Percentiles rank a stretch among this genome's conserved stretches.
Conservation (phyloP, 2,888 invertebrate species). For the Mythimna vitellina region DNA sequence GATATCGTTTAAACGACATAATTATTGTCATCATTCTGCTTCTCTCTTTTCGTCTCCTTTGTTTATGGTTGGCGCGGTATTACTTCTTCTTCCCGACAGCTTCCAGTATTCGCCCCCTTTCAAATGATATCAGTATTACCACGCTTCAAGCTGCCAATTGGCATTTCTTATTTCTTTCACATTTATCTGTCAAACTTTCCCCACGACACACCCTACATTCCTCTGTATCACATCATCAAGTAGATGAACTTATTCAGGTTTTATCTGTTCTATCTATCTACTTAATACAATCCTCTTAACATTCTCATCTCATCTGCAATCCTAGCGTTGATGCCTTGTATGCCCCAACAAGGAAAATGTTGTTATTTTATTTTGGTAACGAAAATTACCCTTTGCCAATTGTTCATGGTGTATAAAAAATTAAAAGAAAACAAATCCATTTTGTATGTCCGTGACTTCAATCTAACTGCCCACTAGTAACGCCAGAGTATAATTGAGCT, state of each 20-base stretch:
- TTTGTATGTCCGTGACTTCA: background rate
- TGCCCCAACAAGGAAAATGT: background rate
- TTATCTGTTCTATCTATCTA: background rate
- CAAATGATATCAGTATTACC: background rate
- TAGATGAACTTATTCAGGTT: background rate
- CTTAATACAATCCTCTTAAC: background rate
- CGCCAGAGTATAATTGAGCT: conserved; percentile 34
- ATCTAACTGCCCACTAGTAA: conserved; percentile 32
- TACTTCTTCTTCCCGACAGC: too few species aligned
- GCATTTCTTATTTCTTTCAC: background rate
- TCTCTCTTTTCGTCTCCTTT: too few species aligned
- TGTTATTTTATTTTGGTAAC: conserved; percentile 7
- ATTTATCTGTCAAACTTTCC: background rate
- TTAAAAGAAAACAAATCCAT: conserved; percentile 18
- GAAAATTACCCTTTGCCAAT: background rate
- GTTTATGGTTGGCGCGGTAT: background rate
- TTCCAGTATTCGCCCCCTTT: background rate
- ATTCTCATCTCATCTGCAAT: background rate
- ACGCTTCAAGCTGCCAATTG: background rate
- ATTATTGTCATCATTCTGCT: too few species aligned
- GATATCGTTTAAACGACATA: background rate
- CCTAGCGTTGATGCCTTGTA: background rate
- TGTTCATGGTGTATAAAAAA: conserved; percentile 1
- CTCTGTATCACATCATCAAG: conserved; percentile 2
- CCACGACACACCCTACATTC: conserved; percentile 11